A percentile compares a stretch with the other conserved stretches of the same genome.
These are phyloP conservation scores for Callithrix jacchus DNA, from an alignment of 2,113 vertebrate species.

Conservation along the genomic window DNA sequence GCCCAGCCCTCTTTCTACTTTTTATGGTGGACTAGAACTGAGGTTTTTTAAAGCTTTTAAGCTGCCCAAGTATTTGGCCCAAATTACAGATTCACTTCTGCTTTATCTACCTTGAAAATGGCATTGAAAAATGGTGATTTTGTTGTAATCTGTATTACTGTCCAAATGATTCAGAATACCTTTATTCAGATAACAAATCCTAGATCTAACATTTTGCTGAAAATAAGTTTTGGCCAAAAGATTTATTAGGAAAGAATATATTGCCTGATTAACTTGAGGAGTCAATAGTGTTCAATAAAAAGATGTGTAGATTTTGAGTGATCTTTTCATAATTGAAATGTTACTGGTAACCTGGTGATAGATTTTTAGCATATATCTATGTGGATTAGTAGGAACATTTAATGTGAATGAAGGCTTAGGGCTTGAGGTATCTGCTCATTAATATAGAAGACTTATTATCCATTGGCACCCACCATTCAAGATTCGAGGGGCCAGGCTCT, in stretches of 20 bases:
- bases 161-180: neutral
- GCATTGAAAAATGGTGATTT: slow-evolving; percentile 33
- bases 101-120: slow-evolving; percentile 23
- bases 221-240: slow-evolving; percentile 17
- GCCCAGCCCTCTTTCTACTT: neutral
- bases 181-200: neutral
- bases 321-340: neutral
- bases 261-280: neutral
- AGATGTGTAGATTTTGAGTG: neutral
- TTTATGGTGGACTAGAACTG: neutral
- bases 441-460: neutral
- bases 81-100: neutral
- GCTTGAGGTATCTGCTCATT: neutral
- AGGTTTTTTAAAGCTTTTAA: slow-evolving; percentile 30
- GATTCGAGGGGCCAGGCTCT: neutral
- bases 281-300: neutral
- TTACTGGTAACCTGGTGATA: neutral
- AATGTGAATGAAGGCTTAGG: neutral
- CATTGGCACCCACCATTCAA: neutral
- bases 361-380: slow-evolving; percentile 1
- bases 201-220: neutral
- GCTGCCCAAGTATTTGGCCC: neutral
- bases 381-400: neutral
- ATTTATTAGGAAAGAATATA: neutral
- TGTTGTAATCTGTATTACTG: neutral